Evolutionary conservation across 2,797 vertebrate species (phyloP), one percentile per base, ranked within the genome.

Genomic region (Thamnophis elegans): DNA sequence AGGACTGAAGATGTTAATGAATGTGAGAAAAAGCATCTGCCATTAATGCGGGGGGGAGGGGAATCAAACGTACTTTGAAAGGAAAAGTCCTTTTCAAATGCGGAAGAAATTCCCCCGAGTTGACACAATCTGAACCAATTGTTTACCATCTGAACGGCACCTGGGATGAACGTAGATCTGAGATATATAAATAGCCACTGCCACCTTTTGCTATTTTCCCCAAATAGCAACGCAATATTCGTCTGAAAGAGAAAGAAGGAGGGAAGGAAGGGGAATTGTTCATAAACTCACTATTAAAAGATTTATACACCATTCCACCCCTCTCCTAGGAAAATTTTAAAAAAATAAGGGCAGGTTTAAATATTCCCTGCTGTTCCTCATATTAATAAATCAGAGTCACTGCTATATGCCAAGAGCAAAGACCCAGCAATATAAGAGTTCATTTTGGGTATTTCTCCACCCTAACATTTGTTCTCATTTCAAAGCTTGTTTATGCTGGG

Each of bases 101-200:
- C 68, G n/a, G 88, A 93, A 68, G 13, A 3, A 86, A 91, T 55
- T 11, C 59, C 89, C 89, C 53, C 42, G 32, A 4, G 58, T 0
- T 42, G 47, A 54, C 53, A 13, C 25, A 20, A 47, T 82, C 36
- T 47, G 36, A 25, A 13, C 82, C 92, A 94, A 93, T 56, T 54
- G 86, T 93, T 91, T n/a, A 65, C 93, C 93, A 91, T 0, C 0
- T 85, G 94, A 92, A 25, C 53, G 56, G n/a, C 28, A 2, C 85
- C 91, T 16, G 16, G 32, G 93, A 90, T 89, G 92, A 93, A 78
- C 22, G 12, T 26, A 58, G 28, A 42, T 92, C 95, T 65, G 55
- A 5, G 62, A 86, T 95, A 93, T 95, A 95, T 94, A 96, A 97
- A 97, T 93, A 97, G 93, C 85, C 92, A 26, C 92, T 95, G 59